Conservation (phyloP, 2,113 vertebrate species). For the Strigops habroptila region DNA sequence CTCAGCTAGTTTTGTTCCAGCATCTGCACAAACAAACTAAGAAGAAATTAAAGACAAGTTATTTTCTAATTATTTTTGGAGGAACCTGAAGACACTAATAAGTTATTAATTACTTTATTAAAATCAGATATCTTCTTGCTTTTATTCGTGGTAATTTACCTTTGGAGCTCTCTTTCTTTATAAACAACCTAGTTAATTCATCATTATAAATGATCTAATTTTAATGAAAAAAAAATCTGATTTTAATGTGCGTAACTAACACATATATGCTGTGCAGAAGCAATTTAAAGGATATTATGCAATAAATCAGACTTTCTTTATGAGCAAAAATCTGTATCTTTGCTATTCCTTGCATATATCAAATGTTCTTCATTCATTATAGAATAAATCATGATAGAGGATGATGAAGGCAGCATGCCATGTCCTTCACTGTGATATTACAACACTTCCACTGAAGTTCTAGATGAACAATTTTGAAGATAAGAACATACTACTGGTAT, state of each 20-base stretch:
- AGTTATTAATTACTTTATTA: constrained; percentile 50
- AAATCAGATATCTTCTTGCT: constrained; percentile 13
- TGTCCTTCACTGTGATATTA: neutral
- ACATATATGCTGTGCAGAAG: neutral
- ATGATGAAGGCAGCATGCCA: neutral
- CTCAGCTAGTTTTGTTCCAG: constrained; percentile 92
- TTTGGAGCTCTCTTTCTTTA: neutral
- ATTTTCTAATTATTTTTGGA: constrained; percentile 49
- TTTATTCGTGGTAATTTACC: constrained; percentile 5
- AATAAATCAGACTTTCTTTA: neutral
- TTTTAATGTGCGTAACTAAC: neutral
- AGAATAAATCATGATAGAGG: neutral
- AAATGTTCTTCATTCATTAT: neutral
- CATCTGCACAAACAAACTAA: constrained; percentile 97
- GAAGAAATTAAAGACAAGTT: constrained; percentile 63
- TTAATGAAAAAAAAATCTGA: neutral
- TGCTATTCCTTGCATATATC: neutral
- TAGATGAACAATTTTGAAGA: neutral
- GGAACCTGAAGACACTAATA: constrained; percentile 18
- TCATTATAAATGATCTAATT: neutral
- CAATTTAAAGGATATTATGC: neutral
- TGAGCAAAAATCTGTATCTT: neutral
- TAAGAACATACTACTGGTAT: neutral
- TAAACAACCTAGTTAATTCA: neutral
- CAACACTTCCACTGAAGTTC: neutral